Evolutionary conservation across 2,888 invertebrate genomes (phyloP).

Genomic region (Agonopterix heracliana): DNA sequence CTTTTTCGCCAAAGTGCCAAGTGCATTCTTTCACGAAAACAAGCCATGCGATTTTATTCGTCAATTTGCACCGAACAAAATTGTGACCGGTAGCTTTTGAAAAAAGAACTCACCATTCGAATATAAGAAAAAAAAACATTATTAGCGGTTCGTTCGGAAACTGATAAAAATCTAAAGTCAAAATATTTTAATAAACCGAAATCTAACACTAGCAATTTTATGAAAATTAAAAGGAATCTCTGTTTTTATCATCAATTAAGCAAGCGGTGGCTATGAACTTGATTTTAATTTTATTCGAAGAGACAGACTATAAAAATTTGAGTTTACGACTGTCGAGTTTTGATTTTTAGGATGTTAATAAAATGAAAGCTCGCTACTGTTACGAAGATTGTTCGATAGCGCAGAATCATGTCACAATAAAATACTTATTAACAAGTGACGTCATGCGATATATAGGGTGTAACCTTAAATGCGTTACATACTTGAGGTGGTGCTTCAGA

Average conservation of each 20-base stretch:
- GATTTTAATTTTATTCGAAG: slow-evolving; percentile 21
- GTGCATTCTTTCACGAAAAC: slow-evolving; percentile 67
- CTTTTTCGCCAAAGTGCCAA: slow-evolving; percentile 49
- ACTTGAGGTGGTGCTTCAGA: too few species aligned
- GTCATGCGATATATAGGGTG: background rate
- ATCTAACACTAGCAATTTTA: slow-evolving; percentile 11
- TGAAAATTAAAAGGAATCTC: slow-evolving; percentile 14
- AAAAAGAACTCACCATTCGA: slow-evolving; percentile 41
- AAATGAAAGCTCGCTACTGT: slow-evolving; percentile 38
- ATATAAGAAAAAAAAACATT: slow-evolving; percentile 31
- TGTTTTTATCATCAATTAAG: slow-evolving; percentile 11
- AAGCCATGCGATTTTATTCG: slow-evolving; percentile 53
- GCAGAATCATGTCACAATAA: slow-evolving; percentile 6
- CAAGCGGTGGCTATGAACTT: slow-evolving; percentile 12
- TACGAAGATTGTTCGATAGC: slow-evolving; percentile 18
- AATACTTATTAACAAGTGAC: slow-evolving; percentile 3
- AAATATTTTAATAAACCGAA: slow-evolving; percentile 10
- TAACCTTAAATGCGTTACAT: too few species aligned
- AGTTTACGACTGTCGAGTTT: slow-evolving; percentile 25
- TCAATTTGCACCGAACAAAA: slow-evolving; percentile 55
- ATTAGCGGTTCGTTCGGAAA: slow-evolving; percentile 19
- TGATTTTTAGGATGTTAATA: slow-evolving; percentile 24
- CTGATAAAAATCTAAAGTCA: slow-evolving; percentile 9
- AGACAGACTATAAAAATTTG: slow-evolving; percentile 22
- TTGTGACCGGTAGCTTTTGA: slow-evolving; percentile 53